Percentiles rank a stretch among this genome's conserved stretches.
These are phyloP conservation scores for Alethe castanea DNA, from an alignment of 2,113 vertebrate genomes.

Conservation along the genomic window DNA sequence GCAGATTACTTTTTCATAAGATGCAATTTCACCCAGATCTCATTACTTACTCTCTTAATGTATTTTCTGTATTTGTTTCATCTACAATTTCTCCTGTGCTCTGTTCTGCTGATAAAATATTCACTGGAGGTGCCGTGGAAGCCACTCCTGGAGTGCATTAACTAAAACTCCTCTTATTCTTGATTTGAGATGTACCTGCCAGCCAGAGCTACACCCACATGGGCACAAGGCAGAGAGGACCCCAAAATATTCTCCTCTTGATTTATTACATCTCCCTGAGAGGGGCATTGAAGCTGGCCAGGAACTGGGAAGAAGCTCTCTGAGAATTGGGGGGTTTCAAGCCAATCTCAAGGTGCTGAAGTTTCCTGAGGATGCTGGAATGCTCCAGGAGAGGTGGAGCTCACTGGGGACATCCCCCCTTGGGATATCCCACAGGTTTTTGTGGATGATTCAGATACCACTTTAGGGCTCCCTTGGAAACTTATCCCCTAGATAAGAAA, in stretches of 20 bases:
- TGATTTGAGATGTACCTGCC: background rate
- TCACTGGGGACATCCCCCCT: background rate
- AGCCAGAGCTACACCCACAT: background rate
- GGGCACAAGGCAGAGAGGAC: background rate
- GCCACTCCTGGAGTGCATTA: background rate
- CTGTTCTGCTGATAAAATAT: constrained; percentile 33
- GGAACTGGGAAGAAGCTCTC: background rate
- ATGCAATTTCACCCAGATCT: constrained; percentile 73
- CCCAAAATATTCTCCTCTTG: background rate
- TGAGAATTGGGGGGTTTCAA: background rate
- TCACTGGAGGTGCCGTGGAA: background rate
- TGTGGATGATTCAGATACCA: too few species aligned
- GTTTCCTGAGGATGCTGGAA: background rate
- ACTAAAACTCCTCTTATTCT: background rate
- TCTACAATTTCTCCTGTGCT: constrained; percentile 43
- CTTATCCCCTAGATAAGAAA: too few species aligned
- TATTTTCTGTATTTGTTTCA: constrained; percentile 63
- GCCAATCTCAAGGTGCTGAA: background rate
- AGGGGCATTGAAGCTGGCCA: background rate
- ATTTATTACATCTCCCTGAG: background rate
- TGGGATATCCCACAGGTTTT: rapidly evolving
- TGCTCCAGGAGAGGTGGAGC: background rate
- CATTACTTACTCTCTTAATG: constrained; percentile 77
- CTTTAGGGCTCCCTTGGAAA: too few species aligned
- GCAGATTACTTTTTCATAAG: constrained; percentile 75